Base-by-base conservation (phyloP, 2,797 vertebrate genomes). In the Atherinosoma microstoma region DNA sequence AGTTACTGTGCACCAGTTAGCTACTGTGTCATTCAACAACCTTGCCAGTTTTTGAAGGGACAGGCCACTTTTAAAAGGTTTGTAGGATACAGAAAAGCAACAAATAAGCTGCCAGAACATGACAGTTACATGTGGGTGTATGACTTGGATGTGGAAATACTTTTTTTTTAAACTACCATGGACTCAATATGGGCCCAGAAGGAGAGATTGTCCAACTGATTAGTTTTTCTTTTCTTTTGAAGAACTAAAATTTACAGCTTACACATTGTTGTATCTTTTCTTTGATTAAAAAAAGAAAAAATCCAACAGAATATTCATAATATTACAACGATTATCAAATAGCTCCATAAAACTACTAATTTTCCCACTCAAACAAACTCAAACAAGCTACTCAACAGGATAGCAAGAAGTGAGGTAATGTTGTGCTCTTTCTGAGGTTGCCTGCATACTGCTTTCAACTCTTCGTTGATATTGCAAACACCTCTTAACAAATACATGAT, bases 101-200 rank as follows among this genome's bases (percentile, higher is more conserved):
- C 47, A 24, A 82, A 75, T 74, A 69, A 70, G 78, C 87, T 87
- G 87, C 75, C 78, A 86, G 53, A 63, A 71, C 53, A 81, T 68
- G 76, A 84, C 81, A 87, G 84, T 60, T 35, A 67, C 22, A 36
- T 40, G 69, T 72, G 53, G 36, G 67, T 64, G 64, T 45, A 56
- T 51, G 45, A 68, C 75, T 64, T 58, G 70, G 72, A 78, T 74
- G 74, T 56, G 61, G 84, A 86, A 79, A 79, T 22, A 0, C 30
- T 32, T 32, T 32, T 32, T 32, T 32, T 32, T 32, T 2, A 32
- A 86, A 66, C 65, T 51, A 67, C 65, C 78, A 78, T 49, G 40
- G 70, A 79, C 58, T 64, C 64, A 42, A 80, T 75, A 18, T 42
- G 32, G 58, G 45, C 73, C 76, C 4, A 5, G 58, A 65, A 84